Base-by-base conservation (phyloP, 1,140 invertebrate genomes). In the Mizuhopecten yessoensis region DNA sequence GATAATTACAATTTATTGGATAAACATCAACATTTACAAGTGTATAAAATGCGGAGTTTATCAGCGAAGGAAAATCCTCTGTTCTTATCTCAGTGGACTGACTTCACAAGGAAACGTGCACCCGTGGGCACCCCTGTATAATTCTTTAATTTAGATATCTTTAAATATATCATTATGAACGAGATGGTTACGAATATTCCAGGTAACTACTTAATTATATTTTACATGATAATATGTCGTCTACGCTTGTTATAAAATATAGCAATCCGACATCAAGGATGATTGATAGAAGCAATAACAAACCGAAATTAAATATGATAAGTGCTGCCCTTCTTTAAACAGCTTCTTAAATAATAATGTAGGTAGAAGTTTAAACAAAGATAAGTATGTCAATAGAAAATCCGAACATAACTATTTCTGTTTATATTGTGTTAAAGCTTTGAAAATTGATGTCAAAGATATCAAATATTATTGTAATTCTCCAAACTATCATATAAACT, bases 1-100 rank as follows among this genome's bases (percentile, higher is more conserved):
- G 57, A 75, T 75, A 75, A 75, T 75, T 75, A 29, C 57, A 75
- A 75, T 75, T 29, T 75, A 75, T 75, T 75, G 57, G 57, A 75
- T 75, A 75, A 75, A 75, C n/a, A 75, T 75, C 57, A 75, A 75
- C 57, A 75, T 75, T n/a, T 75, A 75, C 57, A 75, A 75, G 57
- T 75, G 57, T 75, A 75, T 75, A 75, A 75, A 75, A n/a, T 75
- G 57, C 5, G n/a, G 57, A 75, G 57, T 29, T 3, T 75, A 75
- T 75, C 57, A 75, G 57, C 29, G 57, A n/a, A n/a, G 23, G n/a
- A 17, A 75, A 75, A 29, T 75, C 20, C 23, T 75, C 57, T 75
- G 57, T n/a, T 75, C 57, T 75, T 75, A 75, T 75, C 57, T 9
- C 5, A 29, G 11, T 75, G 57, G 57, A 75, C n/a, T 23, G n/a